A percentile compares a stretch with the other conserved stretches of the same genome.
phyloP scores from a whole-genome alignment of 2,797 vertebrate genomes.

The Hapalemur alaotrensis region DNA sequence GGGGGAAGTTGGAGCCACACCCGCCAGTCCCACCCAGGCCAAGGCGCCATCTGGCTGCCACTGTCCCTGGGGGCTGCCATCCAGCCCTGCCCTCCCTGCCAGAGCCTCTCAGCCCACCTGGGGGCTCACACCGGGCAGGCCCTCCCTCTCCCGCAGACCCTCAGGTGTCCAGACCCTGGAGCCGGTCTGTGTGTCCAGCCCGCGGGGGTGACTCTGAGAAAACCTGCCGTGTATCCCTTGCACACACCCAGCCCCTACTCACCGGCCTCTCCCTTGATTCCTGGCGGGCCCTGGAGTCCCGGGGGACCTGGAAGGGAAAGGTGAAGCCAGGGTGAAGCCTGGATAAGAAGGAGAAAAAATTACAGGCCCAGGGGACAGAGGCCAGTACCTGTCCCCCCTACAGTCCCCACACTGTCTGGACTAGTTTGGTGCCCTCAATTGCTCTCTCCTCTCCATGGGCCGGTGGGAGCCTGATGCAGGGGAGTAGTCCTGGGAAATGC shows the following conservation, averaged over 20 bases:
- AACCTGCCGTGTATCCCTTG: background rate
- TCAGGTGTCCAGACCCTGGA: background rate
- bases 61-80: background rate
- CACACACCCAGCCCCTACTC: background rate
- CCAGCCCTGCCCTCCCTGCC: background rate
- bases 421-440: background rate
- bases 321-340: background rate
- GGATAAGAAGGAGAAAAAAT: background rate
- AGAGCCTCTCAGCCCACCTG: background rate
- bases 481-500: background rate
- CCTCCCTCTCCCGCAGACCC: background rate
- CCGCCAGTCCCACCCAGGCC: background rate
- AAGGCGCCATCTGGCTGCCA: background rate
- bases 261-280: slow-evolving; percentile 68
- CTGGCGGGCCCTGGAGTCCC: slow-evolving; percentile 57
- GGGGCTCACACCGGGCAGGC: background rate
- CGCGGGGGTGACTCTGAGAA: fast-evolving
- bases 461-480: fast-evolving
- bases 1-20: background rate
- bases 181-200: background rate
- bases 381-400: background rate
- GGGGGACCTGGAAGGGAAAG: slow-evolving; percentile 49
- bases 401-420: background rate
- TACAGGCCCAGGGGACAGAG: background rate
- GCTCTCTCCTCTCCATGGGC: background rate